Percentiles rank a stretch among this genome's conserved stretches.
phyloP scores from a whole-genome alignment of 2,797 vertebrate species.

The Paramormyrops hopkinsi region DNA sequence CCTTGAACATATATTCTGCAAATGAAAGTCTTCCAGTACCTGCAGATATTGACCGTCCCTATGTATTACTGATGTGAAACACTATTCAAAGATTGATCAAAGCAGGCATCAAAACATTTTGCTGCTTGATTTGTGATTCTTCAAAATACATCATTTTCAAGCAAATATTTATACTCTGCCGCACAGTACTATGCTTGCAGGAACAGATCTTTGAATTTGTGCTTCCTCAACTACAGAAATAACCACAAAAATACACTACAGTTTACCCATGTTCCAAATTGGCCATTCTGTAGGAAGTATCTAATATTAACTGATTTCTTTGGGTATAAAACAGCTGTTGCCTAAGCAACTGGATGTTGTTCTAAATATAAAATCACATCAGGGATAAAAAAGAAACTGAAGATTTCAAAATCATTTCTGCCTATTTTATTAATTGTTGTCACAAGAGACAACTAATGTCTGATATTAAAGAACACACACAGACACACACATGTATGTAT shows the following conservation, averaged over 20 bases:
- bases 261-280: not conserved
- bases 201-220: not conserved
- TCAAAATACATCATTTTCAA: not conserved
- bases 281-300: not conserved
- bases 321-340: not conserved
- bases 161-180: not conserved
- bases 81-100: not conserved
- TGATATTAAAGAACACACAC: not conserved
- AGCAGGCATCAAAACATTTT: not conserved
- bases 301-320: not conserved
- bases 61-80: not conserved
- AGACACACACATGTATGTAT: not conserved
- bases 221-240: not conserved
- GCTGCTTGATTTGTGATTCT: not conserved
- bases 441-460: not conserved
- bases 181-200: not conserved
- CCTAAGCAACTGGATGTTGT: not conserved
- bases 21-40: not conserved
- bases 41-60: not conserved
- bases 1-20: not conserved
- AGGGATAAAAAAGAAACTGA: not conserved
- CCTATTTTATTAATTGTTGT: not conserved
- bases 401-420: not conserved
- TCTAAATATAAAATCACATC: not conserved
- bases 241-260: not conserved